A percentile compares a stretch with the other conserved stretches of the same genome.
Evolutionary conservation across 2,113 vertebrate genomes (phyloP).

Genomic region (Smithornis capensis): DNA sequence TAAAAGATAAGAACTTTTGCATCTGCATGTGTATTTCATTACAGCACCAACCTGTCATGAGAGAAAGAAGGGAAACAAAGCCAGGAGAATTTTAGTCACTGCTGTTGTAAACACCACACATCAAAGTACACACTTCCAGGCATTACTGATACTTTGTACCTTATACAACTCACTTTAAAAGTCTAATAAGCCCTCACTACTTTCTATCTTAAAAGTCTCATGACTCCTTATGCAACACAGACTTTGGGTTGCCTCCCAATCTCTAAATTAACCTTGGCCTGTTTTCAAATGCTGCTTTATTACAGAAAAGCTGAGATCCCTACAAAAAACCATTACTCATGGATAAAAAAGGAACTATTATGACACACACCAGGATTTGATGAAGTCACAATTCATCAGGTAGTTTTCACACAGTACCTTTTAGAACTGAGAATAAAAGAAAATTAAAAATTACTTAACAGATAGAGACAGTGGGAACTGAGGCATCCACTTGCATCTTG

Average conservation of each 20-base stretch:
- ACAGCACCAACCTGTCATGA: neutral
- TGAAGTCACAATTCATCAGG: neutral
- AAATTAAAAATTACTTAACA: neutral
- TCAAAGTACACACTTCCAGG: conserved; percentile 39
- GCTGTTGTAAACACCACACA: conserved; percentile 4
- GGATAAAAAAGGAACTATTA: neutral
- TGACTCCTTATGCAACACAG: conserved; percentile 42
- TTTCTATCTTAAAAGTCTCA: conserved; percentile 29
- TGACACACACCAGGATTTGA: neutral
- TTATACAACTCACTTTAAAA: conserved; percentile 37
- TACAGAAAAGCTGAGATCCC: neutral
- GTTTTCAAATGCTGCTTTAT: neutral
- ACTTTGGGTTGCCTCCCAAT: neutral
- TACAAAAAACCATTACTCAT: neutral
- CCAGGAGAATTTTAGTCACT: conserved; percentile 6
- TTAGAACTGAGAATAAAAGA: neutral
- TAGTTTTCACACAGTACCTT: neutral
- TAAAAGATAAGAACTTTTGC: neutral
- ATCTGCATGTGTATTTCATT: neutral
- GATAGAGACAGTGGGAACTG: neutral
- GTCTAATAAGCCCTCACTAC: conserved; percentile 18
- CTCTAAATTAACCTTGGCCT: neutral
- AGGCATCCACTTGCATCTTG: neutral
- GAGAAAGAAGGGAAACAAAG: neutral
- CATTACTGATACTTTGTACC: neutral